Conservation (phyloP, 2,113 vertebrate genomes). For the Fukomys damarensis region DNA sequence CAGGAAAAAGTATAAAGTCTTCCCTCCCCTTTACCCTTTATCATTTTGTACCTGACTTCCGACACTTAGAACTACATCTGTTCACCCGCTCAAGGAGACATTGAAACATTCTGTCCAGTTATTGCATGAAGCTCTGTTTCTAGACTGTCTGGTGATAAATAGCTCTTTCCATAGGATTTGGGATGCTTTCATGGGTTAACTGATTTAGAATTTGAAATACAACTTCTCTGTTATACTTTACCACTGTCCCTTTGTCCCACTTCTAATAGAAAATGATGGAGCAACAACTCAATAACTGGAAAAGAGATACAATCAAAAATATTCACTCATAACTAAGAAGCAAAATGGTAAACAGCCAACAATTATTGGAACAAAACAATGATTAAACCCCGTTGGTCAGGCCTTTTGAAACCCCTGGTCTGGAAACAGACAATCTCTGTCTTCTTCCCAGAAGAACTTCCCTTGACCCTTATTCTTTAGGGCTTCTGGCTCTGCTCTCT, state of each 20-base stretch:
- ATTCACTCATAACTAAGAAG: not conserved
- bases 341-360: not conserved
- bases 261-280: not conserved
- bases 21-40: not conserved
- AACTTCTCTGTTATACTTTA: not conserved
- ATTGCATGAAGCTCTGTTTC: not conserved
- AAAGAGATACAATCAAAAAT: not conserved
- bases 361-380: not conserved
- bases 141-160: not conserved
- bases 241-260: not conserved
- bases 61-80: not conserved
- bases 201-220: slow-evolving; percentile 27
- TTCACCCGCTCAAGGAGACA: not conserved
- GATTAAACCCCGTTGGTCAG: not conserved
- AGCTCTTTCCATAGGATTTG: not conserved
- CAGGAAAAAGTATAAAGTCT: not conserved
- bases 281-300: not conserved
- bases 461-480: not conserved
- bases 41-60: not conserved
- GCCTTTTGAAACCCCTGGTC: not conserved
- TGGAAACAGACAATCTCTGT: not conserved
- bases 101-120: not conserved
- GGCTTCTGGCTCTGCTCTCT: not conserved
- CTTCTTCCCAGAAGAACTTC: not conserved
- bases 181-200: not conserved